Base-by-base conservation (phyloP, 2,797 vertebrate species). In the Myotis myotis region DNA sequence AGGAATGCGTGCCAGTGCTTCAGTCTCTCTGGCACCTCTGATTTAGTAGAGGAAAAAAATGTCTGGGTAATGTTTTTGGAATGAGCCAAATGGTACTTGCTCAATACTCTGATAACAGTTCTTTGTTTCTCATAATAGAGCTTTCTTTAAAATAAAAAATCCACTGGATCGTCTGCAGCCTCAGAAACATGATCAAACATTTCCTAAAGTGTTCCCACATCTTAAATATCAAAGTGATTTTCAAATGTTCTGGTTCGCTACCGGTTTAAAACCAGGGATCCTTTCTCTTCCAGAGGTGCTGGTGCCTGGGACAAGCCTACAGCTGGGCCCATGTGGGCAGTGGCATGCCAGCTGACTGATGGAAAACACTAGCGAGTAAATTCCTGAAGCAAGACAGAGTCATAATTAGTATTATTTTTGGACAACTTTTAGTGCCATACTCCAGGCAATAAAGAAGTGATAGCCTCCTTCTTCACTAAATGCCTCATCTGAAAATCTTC, bases 71-170 rank as follows among this genome's bases (percentile, higher is more conserved):
- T 64, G 66, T 36, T 92, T 89, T 4, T n/a, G 79, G 92, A 92
- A 93, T 15, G 82, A 66, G 82, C 87, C 81, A 72, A 38, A 25
- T 30, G 60, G 66, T 16, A 75, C 76, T 62, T 87, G 76, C 89
- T 80, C 84, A 89, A 76, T 6, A 49, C 84, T 89, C 3, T 70
- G 74, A 93, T 87, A 94, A 87, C 93, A 92, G 91, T 38, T 72
- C 91, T 96, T 93, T 95, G 97, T 94, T 91, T 93, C 75, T 93
- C 81, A 91, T 38, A 93, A 96, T 22, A 81, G 74, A 25, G 78
- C 89, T 93, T 96, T 96, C 87, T 96, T 87, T 70, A 64, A 82
- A 76, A 75, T 28, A 81, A 36, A 72, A 70, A 80, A 70, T n/a
- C 75, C 75, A 8, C 64, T 8, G 15, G 53, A 38, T 55, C 7